Conservation (phyloP, 1,140 invertebrate species). For the Polypedilum pembai region DNA sequence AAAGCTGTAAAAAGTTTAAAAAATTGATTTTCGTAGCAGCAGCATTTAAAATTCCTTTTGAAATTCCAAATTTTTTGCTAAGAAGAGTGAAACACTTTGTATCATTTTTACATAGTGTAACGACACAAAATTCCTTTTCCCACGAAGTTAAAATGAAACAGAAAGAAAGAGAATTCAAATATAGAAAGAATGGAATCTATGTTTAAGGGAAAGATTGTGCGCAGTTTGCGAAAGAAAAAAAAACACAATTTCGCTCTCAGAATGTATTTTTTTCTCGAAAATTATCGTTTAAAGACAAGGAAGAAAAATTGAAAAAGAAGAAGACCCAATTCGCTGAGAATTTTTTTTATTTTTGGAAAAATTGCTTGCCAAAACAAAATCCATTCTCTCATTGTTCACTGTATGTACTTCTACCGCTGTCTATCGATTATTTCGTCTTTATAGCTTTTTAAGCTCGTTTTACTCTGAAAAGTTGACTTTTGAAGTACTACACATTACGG, state of each 20-base stretch:
- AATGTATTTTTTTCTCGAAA: not conserved
- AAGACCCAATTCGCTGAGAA: not conserved
- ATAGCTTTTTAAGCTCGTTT: conserved; percentile 12
- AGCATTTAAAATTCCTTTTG: not conserved
- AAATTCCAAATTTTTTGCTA: not conserved
- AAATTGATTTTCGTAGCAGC: not conserved
- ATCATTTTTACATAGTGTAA: not conserved
- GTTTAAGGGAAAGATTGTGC: not conserved
- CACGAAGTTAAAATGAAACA: not conserved
- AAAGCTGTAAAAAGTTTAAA: not conserved
- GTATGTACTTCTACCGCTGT: not conserved
- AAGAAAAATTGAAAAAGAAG: not conserved
- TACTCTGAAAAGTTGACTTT: not conserved
- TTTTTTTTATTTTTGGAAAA: conserved; percentile 1
- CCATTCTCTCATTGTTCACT: not conserved
- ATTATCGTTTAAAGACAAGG: not conserved
- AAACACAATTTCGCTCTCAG: not conserved
- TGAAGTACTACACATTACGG: not conserved
- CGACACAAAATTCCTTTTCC: conserved; percentile 11
- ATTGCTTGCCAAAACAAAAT: not conserved
- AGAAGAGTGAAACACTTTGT: not conserved
- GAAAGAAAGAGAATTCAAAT: not conserved
- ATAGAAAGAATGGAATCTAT: not conserved
- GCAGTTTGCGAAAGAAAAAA: not conserved
- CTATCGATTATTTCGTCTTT: conserved; percentile 13